These are phyloP conservation scores for Notodonta ziczac DNA, from an alignment of 2,888 invertebrate genomes.

Conservation along the genomic window DNA sequence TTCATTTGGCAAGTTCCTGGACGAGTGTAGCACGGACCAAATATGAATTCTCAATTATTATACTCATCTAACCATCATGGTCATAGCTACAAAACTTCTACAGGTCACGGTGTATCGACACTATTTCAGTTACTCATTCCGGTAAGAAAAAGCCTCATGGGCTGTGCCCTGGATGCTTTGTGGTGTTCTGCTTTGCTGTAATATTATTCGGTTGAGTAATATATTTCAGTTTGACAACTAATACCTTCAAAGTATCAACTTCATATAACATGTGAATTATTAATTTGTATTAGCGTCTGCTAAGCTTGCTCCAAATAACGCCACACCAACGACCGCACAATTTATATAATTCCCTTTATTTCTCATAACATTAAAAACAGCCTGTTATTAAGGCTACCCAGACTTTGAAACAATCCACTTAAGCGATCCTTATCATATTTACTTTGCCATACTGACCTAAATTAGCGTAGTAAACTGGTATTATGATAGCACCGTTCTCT, in stretches of 20 bases:
- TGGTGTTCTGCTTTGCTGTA: too few relatives aligned
- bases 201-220: too few relatives aligned
- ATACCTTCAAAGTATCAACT: conserved; percentile 5
- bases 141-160: too few relatives aligned
- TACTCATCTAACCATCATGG: too few relatives aligned
- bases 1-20: too few relatives aligned
- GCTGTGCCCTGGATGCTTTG: too few relatives aligned
- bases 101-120: too few relatives aligned
- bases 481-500: conserved; percentile 97
- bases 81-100: too few relatives aligned
- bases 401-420: conserved; percentile 1
- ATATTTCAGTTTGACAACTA: too few relatives aligned
- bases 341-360: neutral
- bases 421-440: neutral
- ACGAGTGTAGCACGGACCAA: too few relatives aligned
- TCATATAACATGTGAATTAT: conserved; percentile 3
- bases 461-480: conserved; percentile 95
- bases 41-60: too few relatives aligned
- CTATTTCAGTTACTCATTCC: too few relatives aligned
- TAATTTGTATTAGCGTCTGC: neutral
- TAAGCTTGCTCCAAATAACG: neutral
- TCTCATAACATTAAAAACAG: neutral
- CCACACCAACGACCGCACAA: neutral
- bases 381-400: neutral
- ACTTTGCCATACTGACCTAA: conserved; percentile 82